Conservation (phyloP, 2,888 invertebrate species). For the Nyleta sp. region DNA sequence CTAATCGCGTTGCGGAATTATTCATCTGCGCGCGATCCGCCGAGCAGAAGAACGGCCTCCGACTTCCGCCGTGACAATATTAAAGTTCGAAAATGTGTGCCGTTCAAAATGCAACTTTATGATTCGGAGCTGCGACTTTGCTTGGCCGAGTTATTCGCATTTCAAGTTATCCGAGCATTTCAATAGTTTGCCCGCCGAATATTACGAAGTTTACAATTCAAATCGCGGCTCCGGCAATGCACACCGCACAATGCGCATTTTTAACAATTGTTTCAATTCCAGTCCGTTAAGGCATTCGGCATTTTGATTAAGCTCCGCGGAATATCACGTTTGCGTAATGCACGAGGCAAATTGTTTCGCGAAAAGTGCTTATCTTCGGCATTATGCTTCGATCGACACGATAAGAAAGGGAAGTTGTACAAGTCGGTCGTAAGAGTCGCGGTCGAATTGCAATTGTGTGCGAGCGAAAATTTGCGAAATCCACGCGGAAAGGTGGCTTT, state of each 20-base stretch:
- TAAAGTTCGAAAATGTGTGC: conserved; percentile 18
- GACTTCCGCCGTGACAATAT: not conserved
- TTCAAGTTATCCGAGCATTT: conserved; percentile 50
- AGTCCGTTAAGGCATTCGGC: no score
- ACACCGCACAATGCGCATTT: no score
- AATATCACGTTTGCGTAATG: no score
- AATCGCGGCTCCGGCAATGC: conserved; percentile 25
- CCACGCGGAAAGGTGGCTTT: not conserved
- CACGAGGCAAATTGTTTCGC: no score
- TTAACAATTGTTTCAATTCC: no score
- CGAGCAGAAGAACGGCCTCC: no score
- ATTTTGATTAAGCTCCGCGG: no score
- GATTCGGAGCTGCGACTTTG: conserved; percentile 37
- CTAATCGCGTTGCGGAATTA: no score
- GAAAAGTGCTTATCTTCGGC: no score
- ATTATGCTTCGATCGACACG: no score
- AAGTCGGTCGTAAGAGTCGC: not conserved
- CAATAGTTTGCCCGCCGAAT: conserved; percentile 42
- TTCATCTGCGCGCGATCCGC: no score
- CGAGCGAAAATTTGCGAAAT: not conserved
- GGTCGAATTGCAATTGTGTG: not conserved
- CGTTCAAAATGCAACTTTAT: conserved; percentile 32
- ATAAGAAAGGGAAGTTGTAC: no score
- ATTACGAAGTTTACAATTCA: conserved; percentile 53
- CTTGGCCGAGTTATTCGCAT: conserved; percentile 48